Base-by-base conservation (phyloP, 1,140 invertebrate species). In the Proctacanthus coquilletti region DNA sequence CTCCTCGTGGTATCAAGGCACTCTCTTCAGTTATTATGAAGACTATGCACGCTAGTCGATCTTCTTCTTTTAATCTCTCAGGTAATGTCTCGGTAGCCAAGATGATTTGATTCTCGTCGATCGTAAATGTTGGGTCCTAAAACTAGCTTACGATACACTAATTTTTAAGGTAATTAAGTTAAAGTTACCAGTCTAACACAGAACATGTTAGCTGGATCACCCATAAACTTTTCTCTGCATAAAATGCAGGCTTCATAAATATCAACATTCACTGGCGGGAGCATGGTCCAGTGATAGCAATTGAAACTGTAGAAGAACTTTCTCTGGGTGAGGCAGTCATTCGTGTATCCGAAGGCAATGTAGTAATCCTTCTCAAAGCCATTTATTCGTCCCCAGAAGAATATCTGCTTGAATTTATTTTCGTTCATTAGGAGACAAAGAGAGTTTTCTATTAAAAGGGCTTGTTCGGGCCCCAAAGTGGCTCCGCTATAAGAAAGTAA, bases 341-440 rank as follows among this genome's bases (percentile, higher is more conserved):
- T 73, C 14, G 64, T 62, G 40, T 75, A 77, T 11, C 80, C 80
- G 48, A 71, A 81, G 3, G 77, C 73, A 27, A 85, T 68, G 46
- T 77, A 75, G 50, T 84, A 85, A 60, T 84, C 80, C 5, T 59
- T 64, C 29, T 71, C 64, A 1, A 66, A 57, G 1, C 77, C 80
- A 37, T 71, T 67, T 25, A 85, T 73, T 49, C 70, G 69, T 2
- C 80, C 81, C 77, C 78, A 82, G 42, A 82, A 80, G 43, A 72
- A 81, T 34, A 77, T 70, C 42, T 73, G 70, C 2, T 60, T 54
- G 51, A 83, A 82, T 48, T 83, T 77, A 60, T 83, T 83, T 48
- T 84, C 79, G 32, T 73, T 69, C 52, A 82, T 73, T 13, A 84
- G 56, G 34, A 80, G 56, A 10, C 75, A 57, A 0, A 85, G 55